These are phyloP conservation scores for Jacana jacana DNA, from an alignment of 2,113 vertebrate genomes.

Conservation along the genomic window DNA sequence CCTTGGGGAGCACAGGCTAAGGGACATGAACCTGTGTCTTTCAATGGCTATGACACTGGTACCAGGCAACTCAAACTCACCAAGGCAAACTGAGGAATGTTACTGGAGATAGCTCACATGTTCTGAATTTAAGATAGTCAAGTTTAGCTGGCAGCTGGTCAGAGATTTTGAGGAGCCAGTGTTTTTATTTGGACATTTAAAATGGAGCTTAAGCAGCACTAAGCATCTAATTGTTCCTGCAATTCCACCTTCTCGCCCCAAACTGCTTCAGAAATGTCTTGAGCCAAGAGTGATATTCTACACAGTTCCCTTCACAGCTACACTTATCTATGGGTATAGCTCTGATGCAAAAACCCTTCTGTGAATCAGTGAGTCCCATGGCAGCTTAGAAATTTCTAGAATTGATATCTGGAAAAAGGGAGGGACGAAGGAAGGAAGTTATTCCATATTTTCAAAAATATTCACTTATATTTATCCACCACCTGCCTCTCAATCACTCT, in stretches of 20 bases:
- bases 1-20: background rate
- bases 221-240: background rate
- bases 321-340: background rate
- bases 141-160: background rate
- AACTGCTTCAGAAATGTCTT: background rate
- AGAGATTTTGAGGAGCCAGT: background rate
- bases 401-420: background rate
- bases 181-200: background rate
- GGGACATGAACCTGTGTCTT: rapidly evolving
- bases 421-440: background rate
- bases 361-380: background rate
- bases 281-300: background rate
- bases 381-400: background rate
- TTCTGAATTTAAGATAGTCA: background rate
- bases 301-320: background rate
- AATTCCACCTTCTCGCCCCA: background rate
- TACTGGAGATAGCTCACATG: background rate
- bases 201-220: background rate
- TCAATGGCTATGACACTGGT: background rate
- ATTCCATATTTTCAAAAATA: background rate
- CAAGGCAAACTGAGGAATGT: background rate
- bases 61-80: background rate
- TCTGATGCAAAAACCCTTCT: background rate
- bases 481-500: background rate
- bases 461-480: background rate